Evolutionary conservation across 2,797 vertebrate genomes (phyloP).

Genomic region (Siniperca scherzeri): DNA sequence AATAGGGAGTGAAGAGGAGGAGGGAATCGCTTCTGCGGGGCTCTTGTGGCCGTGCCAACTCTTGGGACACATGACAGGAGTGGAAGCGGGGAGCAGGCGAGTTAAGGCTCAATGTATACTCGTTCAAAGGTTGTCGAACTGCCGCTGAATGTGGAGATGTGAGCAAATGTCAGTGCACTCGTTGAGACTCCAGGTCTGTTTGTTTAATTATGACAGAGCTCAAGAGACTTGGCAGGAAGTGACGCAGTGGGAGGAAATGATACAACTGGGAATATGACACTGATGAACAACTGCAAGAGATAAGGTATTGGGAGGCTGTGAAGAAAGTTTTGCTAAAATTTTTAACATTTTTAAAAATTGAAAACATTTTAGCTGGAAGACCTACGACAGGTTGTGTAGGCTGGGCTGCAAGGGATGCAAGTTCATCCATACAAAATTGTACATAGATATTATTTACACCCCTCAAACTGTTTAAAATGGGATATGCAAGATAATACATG

Average conservation of each 20-base stretch:
- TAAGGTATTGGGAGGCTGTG: background rate
- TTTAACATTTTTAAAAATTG: background rate
- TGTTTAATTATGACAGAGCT: conserved; percentile 12
- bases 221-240: conserved; percentile 4
- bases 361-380: background rate
- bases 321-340: background rate
- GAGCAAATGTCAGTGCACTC: conserved; percentile 26
- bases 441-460: background rate
- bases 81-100: conserved; percentile 28
- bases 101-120: conserved; percentile 31
- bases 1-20: conserved; percentile 46
- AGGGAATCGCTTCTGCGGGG: conserved; percentile 40
- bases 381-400: background rate
- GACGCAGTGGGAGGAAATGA: background rate
- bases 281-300: background rate
- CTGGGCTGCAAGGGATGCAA: background rate
- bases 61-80: conserved; percentile 44
- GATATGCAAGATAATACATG: background rate
- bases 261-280: background rate
- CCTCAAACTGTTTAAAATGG: background rate
- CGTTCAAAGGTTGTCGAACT: conserved; percentile 30
- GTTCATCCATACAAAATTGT: background rate
- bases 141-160: conserved; percentile 26
- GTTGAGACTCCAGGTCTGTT: conserved; percentile 30
- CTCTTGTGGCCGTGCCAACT: conserved; percentile 55